These are phyloP conservation scores for Protonemura montana DNA, from an alignment of 2,888 invertebrate species.

Conservation along the genomic window DNA sequence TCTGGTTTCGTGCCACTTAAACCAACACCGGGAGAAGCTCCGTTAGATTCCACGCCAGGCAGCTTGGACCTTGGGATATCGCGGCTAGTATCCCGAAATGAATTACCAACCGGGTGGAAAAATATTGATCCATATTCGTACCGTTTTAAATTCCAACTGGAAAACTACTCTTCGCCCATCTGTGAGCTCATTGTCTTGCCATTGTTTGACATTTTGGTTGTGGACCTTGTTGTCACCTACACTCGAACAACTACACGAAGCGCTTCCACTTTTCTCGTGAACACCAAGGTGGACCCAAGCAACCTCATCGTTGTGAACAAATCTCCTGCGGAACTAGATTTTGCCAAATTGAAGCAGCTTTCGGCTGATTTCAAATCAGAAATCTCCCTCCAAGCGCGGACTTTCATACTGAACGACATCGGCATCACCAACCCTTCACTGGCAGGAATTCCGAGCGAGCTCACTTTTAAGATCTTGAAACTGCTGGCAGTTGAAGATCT, in stretches of 20 bases:
- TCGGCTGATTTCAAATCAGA: background rate
- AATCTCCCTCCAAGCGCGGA: background rate
- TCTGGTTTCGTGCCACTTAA: conserved; percentile 20
- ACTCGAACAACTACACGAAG: background rate
- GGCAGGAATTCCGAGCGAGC: conserved; percentile 18
- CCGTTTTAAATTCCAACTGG: background rate
- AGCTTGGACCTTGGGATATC: background rate
- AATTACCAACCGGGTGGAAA: background rate
- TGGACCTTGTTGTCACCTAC: background rate
- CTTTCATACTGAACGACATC: conserved; percentile 17
- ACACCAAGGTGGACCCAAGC: background rate
- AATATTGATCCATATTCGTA: background rate
- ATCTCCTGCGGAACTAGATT: background rate
- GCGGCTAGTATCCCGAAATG: background rate
- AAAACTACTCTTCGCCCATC: background rate
- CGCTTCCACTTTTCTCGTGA: background rate
- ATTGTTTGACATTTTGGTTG: background rate
- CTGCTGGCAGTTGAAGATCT: conserved; percentile 19
- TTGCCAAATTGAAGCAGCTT: background rate
- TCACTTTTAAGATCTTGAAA: conserved; percentile 13
- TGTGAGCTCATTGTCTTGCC: background rate
- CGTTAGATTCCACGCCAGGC: background rate
- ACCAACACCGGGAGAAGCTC: background rate
- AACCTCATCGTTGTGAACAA: background rate
- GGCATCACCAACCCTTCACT: conserved; percentile 25